Evolutionary conservation across 2,797 vertebrate genomes (phyloP).

Genomic region (Echiichthys vipera): DNA sequence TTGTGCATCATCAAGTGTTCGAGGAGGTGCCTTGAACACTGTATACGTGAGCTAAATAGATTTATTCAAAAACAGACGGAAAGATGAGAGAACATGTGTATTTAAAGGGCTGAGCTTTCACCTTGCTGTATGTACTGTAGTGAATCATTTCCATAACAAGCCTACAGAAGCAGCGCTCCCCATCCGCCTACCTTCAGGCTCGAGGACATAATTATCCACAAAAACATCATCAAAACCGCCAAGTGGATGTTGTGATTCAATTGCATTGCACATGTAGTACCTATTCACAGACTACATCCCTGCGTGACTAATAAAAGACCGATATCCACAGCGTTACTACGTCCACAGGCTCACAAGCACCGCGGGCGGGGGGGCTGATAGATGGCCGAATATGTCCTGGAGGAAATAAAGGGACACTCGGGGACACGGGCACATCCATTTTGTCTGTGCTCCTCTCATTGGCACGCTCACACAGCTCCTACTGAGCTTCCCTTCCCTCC

Average conservation of each 20-base stretch:
- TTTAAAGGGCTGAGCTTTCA: neutral
- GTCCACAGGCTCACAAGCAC: neutral
- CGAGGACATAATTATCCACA: slow-evolving; percentile 28
- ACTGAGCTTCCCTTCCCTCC: slow-evolving; percentile 20
- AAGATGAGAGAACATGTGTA: neutral
- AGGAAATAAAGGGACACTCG: slow-evolving; percentile 41
- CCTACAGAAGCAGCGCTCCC: slow-evolving; percentile 7
- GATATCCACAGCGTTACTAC: neutral
- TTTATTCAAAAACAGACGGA: neutral
- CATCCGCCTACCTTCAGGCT: slow-evolving; percentile 32
- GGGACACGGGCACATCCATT: slow-evolving; percentile 52
- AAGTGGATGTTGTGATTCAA: slow-evolving; percentile 29
- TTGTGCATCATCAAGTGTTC: no score
- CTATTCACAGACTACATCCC: neutral
- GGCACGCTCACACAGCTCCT: slow-evolving; percentile 37
- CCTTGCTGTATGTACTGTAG: slow-evolving; percentile 7
- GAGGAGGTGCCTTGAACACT: no score
- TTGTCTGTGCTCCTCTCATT: slow-evolving; percentile 48
- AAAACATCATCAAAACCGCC: slow-evolving; percentile 22
- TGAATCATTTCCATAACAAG: slow-evolving; percentile 41
- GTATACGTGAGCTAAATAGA: neutral
- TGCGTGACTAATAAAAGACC: neutral
- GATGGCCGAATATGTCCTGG: slow-evolving; percentile 16
- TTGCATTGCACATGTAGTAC: neutral
- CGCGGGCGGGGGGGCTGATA: slow-evolving; percentile 15